A percentile compares a stretch with the other conserved stretches of the same genome.
phyloP scores from a whole-genome alignment of 1,140 invertebrate genomes.

The Wasmannia auropunctata region DNA sequence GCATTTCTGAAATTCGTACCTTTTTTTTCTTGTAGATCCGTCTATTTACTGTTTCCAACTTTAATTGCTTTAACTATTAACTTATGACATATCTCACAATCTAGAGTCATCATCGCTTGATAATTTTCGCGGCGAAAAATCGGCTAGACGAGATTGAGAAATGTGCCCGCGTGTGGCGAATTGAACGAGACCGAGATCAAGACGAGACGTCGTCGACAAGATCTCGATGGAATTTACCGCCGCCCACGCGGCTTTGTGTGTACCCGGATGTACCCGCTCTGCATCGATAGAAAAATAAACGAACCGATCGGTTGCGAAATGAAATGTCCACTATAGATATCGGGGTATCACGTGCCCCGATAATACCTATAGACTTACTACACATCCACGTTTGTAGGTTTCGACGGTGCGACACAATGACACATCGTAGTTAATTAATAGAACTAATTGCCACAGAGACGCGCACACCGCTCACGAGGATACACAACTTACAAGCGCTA shows the following conservation, averaged over 20 bases:
- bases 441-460: slow-evolving; percentile 24
- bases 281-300: slow-evolving; percentile 45
- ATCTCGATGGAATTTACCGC: slow-evolving; percentile 57
- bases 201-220: slow-evolving; percentile 52
- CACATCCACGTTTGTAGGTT: background rate
- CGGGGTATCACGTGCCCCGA: slow-evolving; percentile 16
- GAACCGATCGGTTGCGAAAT: slow-evolving; percentile 54
- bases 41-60: too few relatives aligned
- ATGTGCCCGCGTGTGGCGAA: slow-evolving; percentile 33
- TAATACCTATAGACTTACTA: too few relatives aligned
- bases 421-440: slow-evolving; percentile 29
- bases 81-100: background rate
- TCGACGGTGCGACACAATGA: background rate
- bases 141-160: slow-evolving; percentile 21
- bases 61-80: background rate
- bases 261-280: slow-evolving; percentile 20
- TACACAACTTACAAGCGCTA: background rate
- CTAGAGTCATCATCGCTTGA: background rate
- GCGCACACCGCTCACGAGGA: background rate
- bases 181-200: slow-evolving; percentile 57
- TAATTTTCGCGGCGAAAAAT: slow-evolving; percentile 38
- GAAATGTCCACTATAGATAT: background rate
- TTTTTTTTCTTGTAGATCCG: too few relatives aligned
- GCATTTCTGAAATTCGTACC: background rate
- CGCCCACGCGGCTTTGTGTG: slow-evolving; percentile 67